A percentile compares a stretch with the other conserved stretches of the same genome.
Conservation (phyloP, 2,113 vertebrate species). For the Hippolais icterina region DNA sequence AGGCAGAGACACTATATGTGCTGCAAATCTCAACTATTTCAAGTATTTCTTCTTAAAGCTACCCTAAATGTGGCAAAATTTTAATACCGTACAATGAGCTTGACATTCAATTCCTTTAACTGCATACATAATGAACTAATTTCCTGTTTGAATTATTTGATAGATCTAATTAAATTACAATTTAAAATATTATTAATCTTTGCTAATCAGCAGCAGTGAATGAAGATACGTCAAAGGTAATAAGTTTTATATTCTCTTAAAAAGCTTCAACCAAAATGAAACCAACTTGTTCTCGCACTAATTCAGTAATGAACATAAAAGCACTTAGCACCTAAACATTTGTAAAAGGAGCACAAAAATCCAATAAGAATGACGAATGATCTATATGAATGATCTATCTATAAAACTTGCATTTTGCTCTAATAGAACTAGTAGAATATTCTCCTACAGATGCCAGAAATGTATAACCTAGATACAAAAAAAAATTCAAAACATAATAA, state of each 20-base stretch:
- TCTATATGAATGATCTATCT: no score
- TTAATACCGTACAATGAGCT: constrained; percentile 12
- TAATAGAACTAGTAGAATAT: neutral
- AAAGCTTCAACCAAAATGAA: neutral
- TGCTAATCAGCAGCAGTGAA: constrained; percentile 18
- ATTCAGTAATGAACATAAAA: neutral
- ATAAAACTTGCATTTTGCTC: neutral
- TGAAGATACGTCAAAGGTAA: constrained; percentile 2
- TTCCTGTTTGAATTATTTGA: constrained; percentile 39
- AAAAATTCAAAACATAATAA: neutral
- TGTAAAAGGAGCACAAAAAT: neutral
- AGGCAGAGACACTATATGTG: constrained; percentile 33
- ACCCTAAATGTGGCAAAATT: constrained; percentile 14
- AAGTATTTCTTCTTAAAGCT: constrained; percentile 38
- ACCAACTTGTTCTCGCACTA: neutral
- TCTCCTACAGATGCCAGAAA: neutral
- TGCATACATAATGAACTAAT: constrained; percentile 33
- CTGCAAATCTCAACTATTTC: constrained; percentile 46
- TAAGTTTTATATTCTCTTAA: neutral
- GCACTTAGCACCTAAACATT: neutral
- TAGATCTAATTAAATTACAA: constrained; percentile 38
- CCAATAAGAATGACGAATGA: neutral
- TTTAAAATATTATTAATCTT: constrained; percentile 31
- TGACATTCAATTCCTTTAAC: constrained; percentile 35
- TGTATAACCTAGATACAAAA: neutral